Percentiles rank a stretch among this genome's conserved stretches.
Evolutionary conservation across 2,797 vertebrate genomes (phyloP).

Genomic region (Buphagus erythrorhynchus): DNA sequence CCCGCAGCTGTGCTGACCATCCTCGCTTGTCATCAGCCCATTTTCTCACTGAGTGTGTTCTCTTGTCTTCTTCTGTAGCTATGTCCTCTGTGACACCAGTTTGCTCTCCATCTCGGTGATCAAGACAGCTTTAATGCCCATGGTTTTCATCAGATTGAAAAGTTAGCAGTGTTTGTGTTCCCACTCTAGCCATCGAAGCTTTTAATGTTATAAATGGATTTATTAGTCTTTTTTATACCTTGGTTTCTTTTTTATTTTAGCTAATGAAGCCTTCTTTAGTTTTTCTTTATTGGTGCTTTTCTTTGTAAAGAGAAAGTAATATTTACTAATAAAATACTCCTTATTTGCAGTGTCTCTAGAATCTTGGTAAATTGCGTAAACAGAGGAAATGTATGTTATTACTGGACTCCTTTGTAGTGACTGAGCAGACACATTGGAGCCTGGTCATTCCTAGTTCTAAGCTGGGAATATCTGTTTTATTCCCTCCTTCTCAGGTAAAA

Average conservation of each 20-base stretch:
- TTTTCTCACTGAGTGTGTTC: background rate
- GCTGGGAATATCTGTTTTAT: background rate
- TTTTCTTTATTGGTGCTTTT: background rate
- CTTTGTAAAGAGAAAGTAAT: background rate
- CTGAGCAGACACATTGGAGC: background rate
- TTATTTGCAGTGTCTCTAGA: background rate
- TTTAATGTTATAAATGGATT: background rate
- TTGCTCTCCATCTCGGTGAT: rapidly evolving
- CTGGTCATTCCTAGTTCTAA: background rate
- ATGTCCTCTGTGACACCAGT: background rate
- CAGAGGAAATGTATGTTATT: background rate
- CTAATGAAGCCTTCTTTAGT: background rate
- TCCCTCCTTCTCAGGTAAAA: background rate
- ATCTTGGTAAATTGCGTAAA: background rate
- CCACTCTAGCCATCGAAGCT: background rate
- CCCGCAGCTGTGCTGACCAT: background rate
- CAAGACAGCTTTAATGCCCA: background rate
- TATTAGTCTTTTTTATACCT: background rate
- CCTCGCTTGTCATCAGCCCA: background rate
- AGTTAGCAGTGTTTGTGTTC: background rate
- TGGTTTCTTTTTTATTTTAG: background rate
- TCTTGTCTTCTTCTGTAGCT: background rate
- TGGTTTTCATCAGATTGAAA: background rate
- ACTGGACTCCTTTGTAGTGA: background rate
- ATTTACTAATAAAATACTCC: background rate